A percentile compares a stretch with the other conserved stretches of the same genome.
Conservation (phyloP, 35 echinoderm and acorn worm species). For the Antedon bifida region DNA sequence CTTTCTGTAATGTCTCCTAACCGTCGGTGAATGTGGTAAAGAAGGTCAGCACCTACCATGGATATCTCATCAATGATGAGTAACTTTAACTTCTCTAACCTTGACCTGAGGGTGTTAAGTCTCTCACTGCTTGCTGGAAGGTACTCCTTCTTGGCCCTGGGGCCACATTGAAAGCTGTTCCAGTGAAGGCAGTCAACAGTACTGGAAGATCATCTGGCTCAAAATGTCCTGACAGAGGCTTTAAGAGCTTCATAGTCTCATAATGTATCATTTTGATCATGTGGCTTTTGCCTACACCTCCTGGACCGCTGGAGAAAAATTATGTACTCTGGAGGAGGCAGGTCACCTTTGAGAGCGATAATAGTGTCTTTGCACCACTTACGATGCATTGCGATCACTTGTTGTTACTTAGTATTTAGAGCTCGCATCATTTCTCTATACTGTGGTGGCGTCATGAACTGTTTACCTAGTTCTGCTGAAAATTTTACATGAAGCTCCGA, state of each 20-base stretch:
- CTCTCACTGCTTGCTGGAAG: background rate
- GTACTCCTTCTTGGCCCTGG: constrained; percentile 14
- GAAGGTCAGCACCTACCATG: constrained; percentile 22
- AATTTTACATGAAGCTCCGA: constrained; percentile 30
- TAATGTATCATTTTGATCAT: constrained; percentile 19
- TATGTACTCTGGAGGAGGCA: constrained; percentile 20
- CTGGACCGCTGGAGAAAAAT: constrained; percentile 45
- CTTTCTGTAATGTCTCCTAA: constrained; percentile 16
- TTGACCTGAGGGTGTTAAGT: constrained; percentile 1
- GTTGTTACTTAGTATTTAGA: constrained; percentile 27
- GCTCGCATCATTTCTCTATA: constrained; percentile 4
- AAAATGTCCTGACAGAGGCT: background rate
- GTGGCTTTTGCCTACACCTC: constrained; percentile 51
- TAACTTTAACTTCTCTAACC: constrained; percentile 11
- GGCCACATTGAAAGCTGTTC: constrained; percentile 29
- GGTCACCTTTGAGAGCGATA: background rate
- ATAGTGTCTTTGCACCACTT: constrained; percentile 22
- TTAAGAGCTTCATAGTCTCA: constrained; percentile 19
- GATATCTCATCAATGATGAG: constrained; percentile 38
- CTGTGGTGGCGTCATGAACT: constrained; percentile 5
- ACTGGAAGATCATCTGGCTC: constrained; percentile 6
- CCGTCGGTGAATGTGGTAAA: constrained; percentile 22
- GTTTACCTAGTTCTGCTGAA: background rate
- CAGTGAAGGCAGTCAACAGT: constrained; percentile 18
- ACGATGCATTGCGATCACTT: constrained; percentile 19